Evolutionary conservation across 1,140 invertebrate genomes (phyloP), one percentile per base, ranked within the genome.

Genomic region (Atopsyche davidsoni): DNA sequence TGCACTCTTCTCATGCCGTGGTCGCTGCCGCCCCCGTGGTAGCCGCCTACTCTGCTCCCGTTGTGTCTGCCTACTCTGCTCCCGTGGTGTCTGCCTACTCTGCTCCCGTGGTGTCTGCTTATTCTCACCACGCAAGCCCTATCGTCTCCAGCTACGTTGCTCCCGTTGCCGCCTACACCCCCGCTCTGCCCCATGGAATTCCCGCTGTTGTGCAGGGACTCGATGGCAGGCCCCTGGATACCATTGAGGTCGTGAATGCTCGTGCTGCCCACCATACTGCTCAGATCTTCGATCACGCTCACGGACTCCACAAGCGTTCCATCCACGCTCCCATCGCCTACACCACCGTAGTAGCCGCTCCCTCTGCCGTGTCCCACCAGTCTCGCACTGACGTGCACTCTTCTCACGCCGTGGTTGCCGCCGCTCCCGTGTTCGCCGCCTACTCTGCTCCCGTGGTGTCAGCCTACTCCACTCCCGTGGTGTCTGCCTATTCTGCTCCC

Each of bases 271-370:
- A 46, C 62, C 64, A 24, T 65, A 62, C 11, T 63, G 67, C 25
- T 34, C 66, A 70, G 40, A 62, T 67, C 22, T 51, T 66, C 4
- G n/a, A n/a, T n/a, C 59, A 62, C 38, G 43, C 35, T 17, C 55
- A 64, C 38, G 64, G 62, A 36, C 58, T 60, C 44, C 68, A 71
- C 43, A 45, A 63, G 17, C 60, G 66, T 24, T 35, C 40, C 48
- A 40, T 63, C 23, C 64, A 67, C 34, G 56, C 64, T 10, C 68
- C 70, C 1, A 19, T 70, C 19, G 62, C 62, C 18, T 72, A 61
- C 54, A 58, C 9, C 38, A 25, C 28, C 4, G 40, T 25, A 25
- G 32, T 52, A 25, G 28, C 50, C 19, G 48, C 53, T 7, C 47
- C 57, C 34, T 25, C 55, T 16, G 59, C 59, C 4, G 57, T 57